These are phyloP conservation scores for Ginglymostoma cirratum DNA, from an alignment of 2,113 vertebrate species.

Conservation along the genomic window DNA sequence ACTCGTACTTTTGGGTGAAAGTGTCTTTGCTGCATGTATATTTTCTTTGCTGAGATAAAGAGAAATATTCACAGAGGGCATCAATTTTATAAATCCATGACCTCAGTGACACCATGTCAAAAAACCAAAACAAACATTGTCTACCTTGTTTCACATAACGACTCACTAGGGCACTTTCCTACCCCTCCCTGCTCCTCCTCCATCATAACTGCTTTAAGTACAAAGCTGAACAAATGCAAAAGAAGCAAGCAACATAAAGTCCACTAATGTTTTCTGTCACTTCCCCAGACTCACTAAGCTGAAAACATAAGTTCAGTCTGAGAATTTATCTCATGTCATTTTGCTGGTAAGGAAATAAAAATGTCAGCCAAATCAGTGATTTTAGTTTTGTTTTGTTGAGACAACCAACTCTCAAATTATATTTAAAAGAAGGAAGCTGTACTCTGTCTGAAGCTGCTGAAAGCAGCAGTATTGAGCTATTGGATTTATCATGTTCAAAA, in stretches of 20 bases:
- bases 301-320: background rate
- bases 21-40: background rate
- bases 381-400: background rate
- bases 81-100: conserved; percentile 15
- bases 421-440: background rate
- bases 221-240: background rate
- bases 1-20: background rate
- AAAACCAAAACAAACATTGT: conserved; percentile 1
- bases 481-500: background rate
- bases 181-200: background rate
- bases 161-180: background rate
- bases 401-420: background rate
- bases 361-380: background rate
- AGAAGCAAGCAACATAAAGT: background rate
- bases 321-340: background rate
- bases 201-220: background rate
- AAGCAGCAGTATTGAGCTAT: background rate
- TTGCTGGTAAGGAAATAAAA: background rate
- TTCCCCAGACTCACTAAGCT: background rate
- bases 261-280: background rate
- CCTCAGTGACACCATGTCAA: background rate
- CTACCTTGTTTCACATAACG: conserved; percentile 11
- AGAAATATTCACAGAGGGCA: background rate
- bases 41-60: background rate
- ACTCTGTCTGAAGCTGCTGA: background rate